Evolutionary conservation across 1,140 invertebrate genomes (phyloP), one percentile per base, ranked within the genome.

Genomic region (Venustaconcha ellipsiformis): DNA sequence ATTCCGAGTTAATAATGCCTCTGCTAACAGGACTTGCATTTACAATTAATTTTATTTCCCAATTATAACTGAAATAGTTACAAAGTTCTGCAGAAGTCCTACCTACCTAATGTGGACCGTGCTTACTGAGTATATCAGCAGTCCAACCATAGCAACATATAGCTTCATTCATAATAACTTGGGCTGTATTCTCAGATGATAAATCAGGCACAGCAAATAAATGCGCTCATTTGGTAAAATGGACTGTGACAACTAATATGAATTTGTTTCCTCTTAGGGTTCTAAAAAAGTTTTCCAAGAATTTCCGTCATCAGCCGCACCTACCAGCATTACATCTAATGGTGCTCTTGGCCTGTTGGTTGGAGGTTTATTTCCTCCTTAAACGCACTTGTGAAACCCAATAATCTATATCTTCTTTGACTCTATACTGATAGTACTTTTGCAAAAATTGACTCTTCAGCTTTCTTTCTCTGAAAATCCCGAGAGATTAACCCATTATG

Each of bases 211-310:
- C 77, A 12, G 80, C 18, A 68, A 79, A 80, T 17, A 86, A 74
- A 4, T 76, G 62, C n/a, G 30, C 59, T 55, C 56, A 18, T 20
- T 77, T 77, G 26, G 14, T 62, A 1, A 81, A 80, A 6, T 85
- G 69, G 30, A 82, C 82, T 57, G 82, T 83, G n/a, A 85, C 67
- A 17, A 83, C 68, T 56, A 80, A 74, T 17, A 73, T 79, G 6
- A 71, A 63, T 57, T 77, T 23, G 17, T 74, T 56, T 18, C 77
- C 26, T 26, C 26, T 26, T 26, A 2, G 26, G 26, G 26, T 26
- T 26, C 26, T 26, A 26, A 2, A 26, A 26, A 26, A 26, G n/a
- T 26, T 1, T 1, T 26, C 26, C 26, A 26, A 26, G 26, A 26
- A 26, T 26, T 26, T 26, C 26, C 26, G 26, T 26, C 26, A 26